Conservation (phyloP, 1,140 invertebrate species). For the Microplitis demolitor region DNA sequence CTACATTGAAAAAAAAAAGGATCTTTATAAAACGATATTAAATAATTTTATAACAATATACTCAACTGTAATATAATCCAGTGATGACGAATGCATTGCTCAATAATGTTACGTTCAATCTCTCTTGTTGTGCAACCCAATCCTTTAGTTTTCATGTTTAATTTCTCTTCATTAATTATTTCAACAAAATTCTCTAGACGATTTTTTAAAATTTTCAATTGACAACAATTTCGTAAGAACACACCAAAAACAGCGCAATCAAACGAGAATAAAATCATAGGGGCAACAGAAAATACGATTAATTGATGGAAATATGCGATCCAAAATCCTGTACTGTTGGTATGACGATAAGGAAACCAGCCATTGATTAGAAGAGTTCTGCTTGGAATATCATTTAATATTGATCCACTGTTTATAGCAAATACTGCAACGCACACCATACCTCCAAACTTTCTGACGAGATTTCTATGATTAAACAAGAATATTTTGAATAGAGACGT, state of each 20-base stretch:
- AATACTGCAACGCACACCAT: conserved; percentile 26
- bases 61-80: conserved; percentile 35
- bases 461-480: background rate
- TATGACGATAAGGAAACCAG: conserved; percentile 38
- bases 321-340: conserved; percentile 22
- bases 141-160: background rate
- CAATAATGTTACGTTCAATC: conserved; percentile 12
- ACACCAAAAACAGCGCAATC: conserved; percentile 34
- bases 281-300: conserved; percentile 13
- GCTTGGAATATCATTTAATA: conserved; percentile 23
- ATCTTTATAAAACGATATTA: background rate
- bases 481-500: no score
- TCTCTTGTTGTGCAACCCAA: background rate
- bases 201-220: conserved; percentile 34
- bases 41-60: background rate
- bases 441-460: conserved; percentile 17
- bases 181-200: conserved; percentile 17
- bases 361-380: conserved; percentile 29
- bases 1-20: background rate
- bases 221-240: conserved; percentile 31
- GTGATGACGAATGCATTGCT: conserved; percentile 35
- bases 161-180: background rate
- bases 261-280: conserved; percentile 32
- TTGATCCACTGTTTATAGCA: conserved; percentile 28
- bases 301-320: conserved; percentile 36